Conservation (phyloP, 1,140 invertebrate genomes). For the Sinonovacula constricta region DNA sequence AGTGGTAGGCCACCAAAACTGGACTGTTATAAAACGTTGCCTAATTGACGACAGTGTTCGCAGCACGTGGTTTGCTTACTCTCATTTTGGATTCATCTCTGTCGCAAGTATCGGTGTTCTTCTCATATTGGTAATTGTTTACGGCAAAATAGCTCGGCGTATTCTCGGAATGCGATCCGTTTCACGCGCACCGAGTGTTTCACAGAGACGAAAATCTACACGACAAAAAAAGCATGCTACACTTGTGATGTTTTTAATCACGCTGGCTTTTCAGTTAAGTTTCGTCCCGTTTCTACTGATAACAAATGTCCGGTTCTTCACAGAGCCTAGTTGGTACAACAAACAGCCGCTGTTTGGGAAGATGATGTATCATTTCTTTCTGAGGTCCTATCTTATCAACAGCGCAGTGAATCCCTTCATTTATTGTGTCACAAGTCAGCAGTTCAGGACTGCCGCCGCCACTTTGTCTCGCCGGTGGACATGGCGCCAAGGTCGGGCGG, state of each 20-base stretch:
- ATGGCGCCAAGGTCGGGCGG: too few relatives aligned
- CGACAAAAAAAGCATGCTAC: conserved; percentile 17
- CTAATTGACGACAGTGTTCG: conserved; percentile 33
- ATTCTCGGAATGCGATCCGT: conserved; percentile 13
- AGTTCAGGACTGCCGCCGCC: conserved; percentile 43
- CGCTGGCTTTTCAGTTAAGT: conserved; percentile 44
- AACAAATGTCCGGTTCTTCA: conserved; percentile 44
- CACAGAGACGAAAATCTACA: background rate
- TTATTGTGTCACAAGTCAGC: conserved; percentile 28
- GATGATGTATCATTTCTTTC: conserved; percentile 42
- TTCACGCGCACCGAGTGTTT: background rate
- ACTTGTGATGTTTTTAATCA: conserved; percentile 38
- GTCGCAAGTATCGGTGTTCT: conserved; percentile 28
- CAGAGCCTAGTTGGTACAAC: conserved; percentile 29
- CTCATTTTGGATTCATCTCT: conserved; percentile 46
- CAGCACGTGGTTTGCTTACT: conserved; percentile 44
- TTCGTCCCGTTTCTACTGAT: conserved; percentile 40
- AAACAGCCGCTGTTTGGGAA: conserved; percentile 12
- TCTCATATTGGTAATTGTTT: conserved; percentile 15
- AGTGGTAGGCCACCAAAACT: background rate
- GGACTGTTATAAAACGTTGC: conserved; percentile 26
- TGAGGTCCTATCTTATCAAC: conserved; percentile 41
- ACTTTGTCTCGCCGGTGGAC: too few relatives aligned
- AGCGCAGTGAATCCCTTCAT: conserved; percentile 43
- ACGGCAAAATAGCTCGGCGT: conserved; percentile 21